Percentiles rank a stretch among this genome's conserved stretches.
Conservation (phyloP, 2,888 invertebrate genomes). For the Ecdyonurus torrentis region DNA sequence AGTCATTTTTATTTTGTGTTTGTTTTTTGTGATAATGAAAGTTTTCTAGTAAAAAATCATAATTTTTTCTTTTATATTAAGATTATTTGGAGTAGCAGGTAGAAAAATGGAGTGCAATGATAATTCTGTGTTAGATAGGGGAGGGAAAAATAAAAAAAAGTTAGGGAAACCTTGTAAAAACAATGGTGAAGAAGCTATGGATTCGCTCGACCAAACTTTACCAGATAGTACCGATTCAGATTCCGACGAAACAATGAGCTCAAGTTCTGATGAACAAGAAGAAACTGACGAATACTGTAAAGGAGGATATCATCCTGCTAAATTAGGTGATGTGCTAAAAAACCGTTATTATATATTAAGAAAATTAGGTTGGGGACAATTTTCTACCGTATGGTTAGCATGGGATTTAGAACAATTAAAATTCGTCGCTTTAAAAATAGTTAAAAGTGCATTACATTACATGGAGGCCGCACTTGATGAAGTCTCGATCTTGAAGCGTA, state of each 20-base stretch:
- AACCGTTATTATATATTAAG: conserved; percentile 6
- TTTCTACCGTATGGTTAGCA: conserved; percentile 8
- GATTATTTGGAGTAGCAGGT: too few relatives aligned
- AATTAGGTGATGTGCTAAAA: conserved; percentile 6
- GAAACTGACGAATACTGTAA: conserved; percentile 40
- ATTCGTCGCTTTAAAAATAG: conserved; percentile 43
- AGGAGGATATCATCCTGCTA: conserved; percentile 22
- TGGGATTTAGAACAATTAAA: conserved; percentile 20
- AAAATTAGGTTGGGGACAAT: conserved; percentile 9
- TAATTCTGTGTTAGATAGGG: too few relatives aligned
- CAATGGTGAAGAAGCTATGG: background rate
- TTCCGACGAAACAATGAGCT: conserved; percentile 31
- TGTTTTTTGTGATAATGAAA: too few relatives aligned
- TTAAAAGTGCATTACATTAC: conserved; percentile 44
- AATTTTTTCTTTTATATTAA: too few relatives aligned
- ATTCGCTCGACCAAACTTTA: background rate
- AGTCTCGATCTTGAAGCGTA: conserved; percentile 38
- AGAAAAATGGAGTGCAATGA: too few relatives aligned
- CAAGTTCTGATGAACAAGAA: conserved; percentile 40
- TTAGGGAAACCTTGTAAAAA: background rate
- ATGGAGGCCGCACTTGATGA: conserved; percentile 47
- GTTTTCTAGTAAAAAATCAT: too few relatives aligned
- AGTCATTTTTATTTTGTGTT: too few relatives aligned
- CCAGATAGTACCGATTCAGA: background rate
- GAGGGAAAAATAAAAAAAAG: background rate